Evolutionary conservation across 2,797 vertebrate genomes (phyloP).

Genomic region (Otus scops): DNA sequence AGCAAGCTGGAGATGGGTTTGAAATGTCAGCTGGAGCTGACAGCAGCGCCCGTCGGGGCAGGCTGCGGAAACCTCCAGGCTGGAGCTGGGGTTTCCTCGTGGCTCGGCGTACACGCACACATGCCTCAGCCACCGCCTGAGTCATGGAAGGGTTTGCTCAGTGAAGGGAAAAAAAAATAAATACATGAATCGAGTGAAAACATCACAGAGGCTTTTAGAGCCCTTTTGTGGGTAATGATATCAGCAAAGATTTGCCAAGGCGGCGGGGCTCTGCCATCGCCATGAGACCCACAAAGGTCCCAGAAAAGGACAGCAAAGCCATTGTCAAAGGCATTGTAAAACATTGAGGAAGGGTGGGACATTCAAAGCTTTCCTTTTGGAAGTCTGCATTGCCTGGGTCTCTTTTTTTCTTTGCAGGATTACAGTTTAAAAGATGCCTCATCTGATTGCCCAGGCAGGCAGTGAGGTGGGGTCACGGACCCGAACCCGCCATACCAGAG

Average conservation of each 20-base stretch:
- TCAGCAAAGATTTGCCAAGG: neutral
- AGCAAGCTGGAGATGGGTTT: neutral
- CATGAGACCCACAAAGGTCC: neutral
- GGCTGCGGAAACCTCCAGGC: neutral
- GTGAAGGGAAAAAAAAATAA: neutral
- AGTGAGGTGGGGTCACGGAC: neutral
- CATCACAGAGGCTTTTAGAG: neutral
- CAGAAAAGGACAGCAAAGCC: neutral
- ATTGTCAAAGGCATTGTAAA: neutral
- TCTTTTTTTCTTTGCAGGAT: neutral
- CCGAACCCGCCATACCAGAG: neutral
- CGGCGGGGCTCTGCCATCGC: accelerated
- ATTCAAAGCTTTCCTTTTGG: neutral
- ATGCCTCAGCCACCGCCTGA: neutral
- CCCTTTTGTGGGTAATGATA: neutral
- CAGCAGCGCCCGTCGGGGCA: too few relatives aligned
- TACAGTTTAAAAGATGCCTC: neutral
- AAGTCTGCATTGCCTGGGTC: neutral
- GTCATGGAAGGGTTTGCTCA: neutral
- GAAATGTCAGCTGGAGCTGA: neutral
- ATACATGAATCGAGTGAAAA: neutral
- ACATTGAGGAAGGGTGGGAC: neutral
- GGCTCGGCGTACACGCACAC: too few relatives aligned
- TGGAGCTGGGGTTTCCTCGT: neutral
- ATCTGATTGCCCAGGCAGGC: neutral